phyloP scores from a whole-genome alignment of 2,113 vertebrate genomes.

The Meleagris gallopavo region DNA sequence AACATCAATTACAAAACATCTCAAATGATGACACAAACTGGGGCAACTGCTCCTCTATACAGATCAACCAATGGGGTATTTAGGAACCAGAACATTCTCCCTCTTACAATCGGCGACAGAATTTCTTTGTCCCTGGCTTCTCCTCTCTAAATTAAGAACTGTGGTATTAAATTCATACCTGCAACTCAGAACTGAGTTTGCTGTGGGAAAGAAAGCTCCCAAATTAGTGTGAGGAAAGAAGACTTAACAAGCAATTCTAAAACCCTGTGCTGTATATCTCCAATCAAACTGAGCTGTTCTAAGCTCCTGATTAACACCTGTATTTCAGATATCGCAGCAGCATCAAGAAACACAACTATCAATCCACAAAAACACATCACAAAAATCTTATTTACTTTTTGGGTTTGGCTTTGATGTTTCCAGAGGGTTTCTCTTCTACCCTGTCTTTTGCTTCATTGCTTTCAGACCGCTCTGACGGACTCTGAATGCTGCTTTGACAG shows the following conservation, averaged over 20 bases:
- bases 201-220: background rate
- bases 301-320: background rate
- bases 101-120: background rate
- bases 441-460: constrained; percentile 62
- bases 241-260: background rate
- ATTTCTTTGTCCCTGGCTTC: background rate
- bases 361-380: background rate
- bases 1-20: constrained; percentile 44
- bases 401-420: constrained; percentile 11
- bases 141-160: background rate
- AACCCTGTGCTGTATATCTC: background rate
- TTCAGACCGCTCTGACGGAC: constrained; percentile 56
- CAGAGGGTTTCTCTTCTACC: constrained; percentile 37
- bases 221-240: background rate
- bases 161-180: background rate
- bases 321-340: background rate
- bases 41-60: background rate
- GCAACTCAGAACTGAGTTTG: background rate
- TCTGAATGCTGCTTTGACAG: constrained; percentile 70
- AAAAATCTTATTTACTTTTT: constrained; percentile 71
- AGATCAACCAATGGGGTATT: background rate
- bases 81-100: background rate
- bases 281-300: background rate
- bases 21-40: background rate
- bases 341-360: background rate